Conservation (phyloP, 2,888 invertebrate genomes). For the Lasioglossum malachurum region DNA sequence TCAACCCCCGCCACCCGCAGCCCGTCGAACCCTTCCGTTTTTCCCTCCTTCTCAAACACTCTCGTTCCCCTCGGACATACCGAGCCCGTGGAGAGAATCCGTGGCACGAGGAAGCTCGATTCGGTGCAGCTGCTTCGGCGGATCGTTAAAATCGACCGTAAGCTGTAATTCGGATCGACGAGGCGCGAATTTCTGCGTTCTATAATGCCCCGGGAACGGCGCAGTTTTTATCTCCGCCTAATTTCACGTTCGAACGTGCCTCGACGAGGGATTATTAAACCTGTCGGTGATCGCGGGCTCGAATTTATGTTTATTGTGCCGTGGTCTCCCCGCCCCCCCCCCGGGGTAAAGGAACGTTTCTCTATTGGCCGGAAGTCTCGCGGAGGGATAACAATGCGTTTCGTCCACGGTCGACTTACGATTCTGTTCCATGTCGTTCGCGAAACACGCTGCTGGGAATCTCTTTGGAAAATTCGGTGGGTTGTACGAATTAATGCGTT, state of each 20-base stretch:
- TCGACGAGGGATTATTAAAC: conserved; percentile 40
- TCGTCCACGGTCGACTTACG: not conserved
- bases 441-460: not conserved
- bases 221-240: conserved; percentile 11
- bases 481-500: no score
- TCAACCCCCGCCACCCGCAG: not conserved
- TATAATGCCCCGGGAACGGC: conserved; percentile 27
- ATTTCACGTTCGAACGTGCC: conserved; percentile 47
- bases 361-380: not conserved
- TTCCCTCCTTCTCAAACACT: conserved; percentile 31
- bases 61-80: conserved; percentile 39
- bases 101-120: conserved; percentile 64
- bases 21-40: conserved; percentile 36
- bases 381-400: not conserved
- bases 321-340: not conserved
- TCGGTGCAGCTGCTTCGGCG: conserved; percentile 64
- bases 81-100: conserved; percentile 49
- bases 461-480: not conserved
- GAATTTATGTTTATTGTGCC: conserved; percentile 26
- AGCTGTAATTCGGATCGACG: conserved; percentile 62
- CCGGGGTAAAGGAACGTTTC: not conserved
- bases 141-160: conserved; percentile 68
- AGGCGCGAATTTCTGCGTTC: conserved; percentile 62
- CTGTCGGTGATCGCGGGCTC: conserved; percentile 29
- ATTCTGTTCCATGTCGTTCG: not conserved